phyloP scores from a whole-genome alignment of 1,140 invertebrate species.

The Drosophila takahashii region DNA sequence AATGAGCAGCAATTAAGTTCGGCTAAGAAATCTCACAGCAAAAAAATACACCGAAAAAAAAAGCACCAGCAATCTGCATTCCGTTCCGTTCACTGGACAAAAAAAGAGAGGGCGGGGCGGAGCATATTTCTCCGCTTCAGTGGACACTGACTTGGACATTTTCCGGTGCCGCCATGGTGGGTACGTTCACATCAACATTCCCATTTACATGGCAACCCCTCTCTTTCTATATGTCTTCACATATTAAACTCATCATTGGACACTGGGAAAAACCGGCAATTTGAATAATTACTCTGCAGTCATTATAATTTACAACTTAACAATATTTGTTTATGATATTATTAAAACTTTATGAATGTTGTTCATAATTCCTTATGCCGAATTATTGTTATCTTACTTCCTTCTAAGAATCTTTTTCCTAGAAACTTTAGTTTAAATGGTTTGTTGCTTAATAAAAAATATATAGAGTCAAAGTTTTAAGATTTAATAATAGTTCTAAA shows the following conservation, averaged over 20 bases:
- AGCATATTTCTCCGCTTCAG: conserved; percentile 54
- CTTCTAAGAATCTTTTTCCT: too few relatives aligned
- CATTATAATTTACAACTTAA: background rate
- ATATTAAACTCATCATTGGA: conserved; percentile 54
- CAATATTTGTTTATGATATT: too few relatives aligned
- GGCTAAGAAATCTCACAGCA: conserved; percentile 28
- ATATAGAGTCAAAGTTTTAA: too few relatives aligned
- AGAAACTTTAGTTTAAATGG: too few relatives aligned
- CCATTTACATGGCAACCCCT: conserved; percentile 46
- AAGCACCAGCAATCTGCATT: conserved; percentile 9
- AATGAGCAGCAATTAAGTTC: conserved; percentile 19
- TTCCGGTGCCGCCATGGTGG: conserved; percentile 46
- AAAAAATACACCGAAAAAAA: conserved; percentile 22
- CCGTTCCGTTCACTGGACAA: conserved; percentile 37
- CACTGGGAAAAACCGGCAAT: conserved; percentile 1
- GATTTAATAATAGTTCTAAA: too few relatives aligned
- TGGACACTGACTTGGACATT: conserved; percentile 76
- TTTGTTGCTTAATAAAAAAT: too few relatives aligned
- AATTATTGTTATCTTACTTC: too few relatives aligned
- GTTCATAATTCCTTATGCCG: too few relatives aligned
- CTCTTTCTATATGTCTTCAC: conserved; percentile 15
- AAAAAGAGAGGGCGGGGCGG: conserved; percentile 1
- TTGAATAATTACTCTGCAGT: background rate
- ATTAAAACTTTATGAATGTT: too few relatives aligned
- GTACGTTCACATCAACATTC: conserved; percentile 48